Evolutionary conservation across 2,113 vertebrate genomes (phyloP).

Genomic region (Ammospiza nelsoni): DNA sequence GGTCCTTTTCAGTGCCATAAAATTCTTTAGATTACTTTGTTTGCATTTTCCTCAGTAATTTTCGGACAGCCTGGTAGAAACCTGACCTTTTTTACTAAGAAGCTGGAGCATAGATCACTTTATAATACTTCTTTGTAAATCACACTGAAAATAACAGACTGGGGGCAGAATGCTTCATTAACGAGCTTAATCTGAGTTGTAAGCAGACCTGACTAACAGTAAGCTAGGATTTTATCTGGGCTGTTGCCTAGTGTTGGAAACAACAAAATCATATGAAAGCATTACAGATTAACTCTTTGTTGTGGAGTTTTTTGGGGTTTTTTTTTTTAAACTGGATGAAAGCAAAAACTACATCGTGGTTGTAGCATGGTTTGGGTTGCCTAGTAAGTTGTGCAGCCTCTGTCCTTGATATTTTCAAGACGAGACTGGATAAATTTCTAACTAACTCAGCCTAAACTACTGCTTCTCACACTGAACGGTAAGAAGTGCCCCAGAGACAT

Average conservation of each 20-base stretch:
- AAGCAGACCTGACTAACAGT: background rate
- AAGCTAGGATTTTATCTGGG: background rate
- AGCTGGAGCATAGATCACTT: background rate
- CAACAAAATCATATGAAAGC: background rate
- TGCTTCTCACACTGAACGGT: background rate
- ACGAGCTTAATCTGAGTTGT: background rate
- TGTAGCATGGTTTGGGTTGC: background rate
- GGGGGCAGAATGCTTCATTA: background rate
- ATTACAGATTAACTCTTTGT: background rate
- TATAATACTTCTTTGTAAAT: background rate
- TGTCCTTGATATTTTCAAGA: background rate
- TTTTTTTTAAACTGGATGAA: background rate
- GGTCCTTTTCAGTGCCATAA: background rate
- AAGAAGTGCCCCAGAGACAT: background rate
- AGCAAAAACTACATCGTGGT: fast-evolving
- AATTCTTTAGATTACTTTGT: background rate
- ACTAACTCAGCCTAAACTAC: background rate
- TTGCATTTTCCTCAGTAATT: background rate
- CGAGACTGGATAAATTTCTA: background rate
- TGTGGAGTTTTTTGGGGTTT: fast-evolving
- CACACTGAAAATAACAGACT: background rate
- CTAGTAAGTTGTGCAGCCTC: background rate
- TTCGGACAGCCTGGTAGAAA: background rate
- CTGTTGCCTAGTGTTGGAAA: background rate
- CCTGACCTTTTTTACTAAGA: background rate